phyloP scores from a whole-genome alignment of 2,888 invertebrate species.

The Neelides folsomi region DNA sequence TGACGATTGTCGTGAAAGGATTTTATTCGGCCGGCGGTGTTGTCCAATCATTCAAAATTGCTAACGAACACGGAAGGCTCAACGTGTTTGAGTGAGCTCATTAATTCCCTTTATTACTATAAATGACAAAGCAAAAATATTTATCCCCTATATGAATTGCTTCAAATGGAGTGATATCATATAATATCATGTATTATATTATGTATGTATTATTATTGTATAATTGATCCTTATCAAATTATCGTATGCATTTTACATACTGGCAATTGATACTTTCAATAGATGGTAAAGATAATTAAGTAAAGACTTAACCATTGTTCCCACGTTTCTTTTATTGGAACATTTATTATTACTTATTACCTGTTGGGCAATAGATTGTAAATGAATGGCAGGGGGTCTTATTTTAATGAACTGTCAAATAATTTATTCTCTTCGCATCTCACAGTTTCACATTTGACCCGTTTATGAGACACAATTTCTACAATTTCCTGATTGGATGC shows the following conservation, averaged over 20 bases:
- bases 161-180: background rate
- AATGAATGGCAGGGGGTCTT: too few species aligned
- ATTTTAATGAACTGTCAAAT: too few species aligned
- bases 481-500: slow-evolving; percentile 27
- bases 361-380: too few species aligned
- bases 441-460: slow-evolving; percentile 27
- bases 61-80: slow-evolving; percentile 34
- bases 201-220: too few species aligned
- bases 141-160: background rate
- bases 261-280: too few species aligned
- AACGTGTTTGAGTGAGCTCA: slow-evolving; percentile 32
- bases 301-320: too few species aligned
- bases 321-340: too few species aligned
- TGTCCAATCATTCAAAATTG: slow-evolving; percentile 34
- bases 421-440: background rate
- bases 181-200: too few species aligned
- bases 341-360: too few species aligned
- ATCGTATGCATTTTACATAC: too few species aligned
- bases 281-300: too few species aligned
- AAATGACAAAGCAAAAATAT: background rate
- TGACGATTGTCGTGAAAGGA: slow-evolving; percentile 36
- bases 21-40: slow-evolving; percentile 36
- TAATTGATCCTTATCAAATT: background rate
- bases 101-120: background rate
- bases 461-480: slow-evolving; percentile 26